Evolutionary conservation across 2,888 invertebrate genomes (phyloP).

Genomic region (Drosophila subsilvestris): DNA sequence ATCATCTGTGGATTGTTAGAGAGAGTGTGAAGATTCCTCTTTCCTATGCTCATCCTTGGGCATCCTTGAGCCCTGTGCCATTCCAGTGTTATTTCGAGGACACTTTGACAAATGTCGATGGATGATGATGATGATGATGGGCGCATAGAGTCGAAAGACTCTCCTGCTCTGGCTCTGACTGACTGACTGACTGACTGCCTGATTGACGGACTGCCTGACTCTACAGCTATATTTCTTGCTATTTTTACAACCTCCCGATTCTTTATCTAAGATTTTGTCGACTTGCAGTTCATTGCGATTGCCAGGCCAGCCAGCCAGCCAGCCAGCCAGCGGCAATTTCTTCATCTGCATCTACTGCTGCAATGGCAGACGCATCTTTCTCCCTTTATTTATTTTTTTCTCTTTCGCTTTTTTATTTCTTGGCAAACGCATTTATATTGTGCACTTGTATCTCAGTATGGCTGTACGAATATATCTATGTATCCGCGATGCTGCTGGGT

Average conservation of each 20-base stretch:
- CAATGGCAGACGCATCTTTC: slow-evolving; percentile 32
- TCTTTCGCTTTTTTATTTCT: slow-evolving; percentile 55
- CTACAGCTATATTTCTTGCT: slow-evolving; percentile 58
- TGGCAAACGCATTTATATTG: slow-evolving; percentile 66
- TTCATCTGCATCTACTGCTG: slow-evolving; percentile 50
- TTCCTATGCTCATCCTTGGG: not conserved
- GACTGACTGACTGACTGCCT: slow-evolving; percentile 14
- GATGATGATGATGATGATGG: slow-evolving; percentile 8
- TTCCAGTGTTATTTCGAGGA: not conserved
- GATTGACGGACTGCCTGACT: slow-evolving; percentile 26
- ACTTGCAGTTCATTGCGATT: slow-evolving; percentile 63
- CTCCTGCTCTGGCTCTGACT: slow-evolving; percentile 18
- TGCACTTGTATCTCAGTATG: slow-evolving; percentile 66
- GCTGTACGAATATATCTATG: slow-evolving; percentile 16
- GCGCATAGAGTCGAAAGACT: slow-evolving; percentile 3
- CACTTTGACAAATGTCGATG: slow-evolving; percentile 51
- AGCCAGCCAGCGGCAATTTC: slow-evolving; percentile 48
- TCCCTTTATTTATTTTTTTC: slow-evolving; percentile 6
- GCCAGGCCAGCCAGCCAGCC: slow-evolving; percentile 32
- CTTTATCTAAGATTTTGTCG: slow-evolving; percentile 71
- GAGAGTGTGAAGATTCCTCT: not conserved
- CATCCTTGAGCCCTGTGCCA: not conserved
- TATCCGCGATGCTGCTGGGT: slow-evolving; percentile 39
- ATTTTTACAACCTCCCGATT: slow-evolving; percentile 68
- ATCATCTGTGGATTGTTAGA: slow-evolving; percentile 12